Evolutionary conservation across 2,888 invertebrate species (phyloP), one percentile per base, ranked within the genome.

Genomic region (Leptinotarsa peninsularis): DNA sequence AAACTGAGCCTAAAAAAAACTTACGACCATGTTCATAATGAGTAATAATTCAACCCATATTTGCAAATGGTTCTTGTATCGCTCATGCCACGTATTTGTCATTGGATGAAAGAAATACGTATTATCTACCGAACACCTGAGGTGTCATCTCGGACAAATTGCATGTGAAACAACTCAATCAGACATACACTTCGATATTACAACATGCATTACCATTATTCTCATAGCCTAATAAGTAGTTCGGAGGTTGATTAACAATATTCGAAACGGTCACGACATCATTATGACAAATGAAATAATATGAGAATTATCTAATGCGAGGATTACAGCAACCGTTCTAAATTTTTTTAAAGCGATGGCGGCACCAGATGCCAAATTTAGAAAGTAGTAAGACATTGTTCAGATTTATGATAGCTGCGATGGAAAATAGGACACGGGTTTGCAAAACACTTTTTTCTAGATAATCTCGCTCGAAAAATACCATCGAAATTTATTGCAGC

Each of bases 331-430:
- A 63, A 63, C 21, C 49, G 71, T 58, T 58, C 71, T 27, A 49
- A 10, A 50, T 60, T 71, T 71, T 70, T 71, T 58, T 63, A 33
- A 63, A 63, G 33, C 63, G 63, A 10, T 63, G 63, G 27, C 63
- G 63, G 63, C 43, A 63, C 63, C 50, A 27, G 66, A 63, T 72
- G 72, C 75, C 72, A 72, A 75, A 75, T 69, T 72, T 75, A 75
- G 75, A 75, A 75, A 75, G 75, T 72, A 72, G 69, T 71, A 71
- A 71, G 67, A 71, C 60, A 71, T 74, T 74, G 74, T 74, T 49
- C 67, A 71, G 70, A 74, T 74, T 74, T 74, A 71, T 74, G 70
- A 49, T 66, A 60, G 71, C 70, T 67, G 74, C 71, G 67, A 67
- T 50, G 66, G 69, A 74, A 74, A 68, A 74, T 71, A 58, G 74